phyloP scores from a whole-genome alignment of 2,888 invertebrate species.

The Unio delphinus region DNA sequence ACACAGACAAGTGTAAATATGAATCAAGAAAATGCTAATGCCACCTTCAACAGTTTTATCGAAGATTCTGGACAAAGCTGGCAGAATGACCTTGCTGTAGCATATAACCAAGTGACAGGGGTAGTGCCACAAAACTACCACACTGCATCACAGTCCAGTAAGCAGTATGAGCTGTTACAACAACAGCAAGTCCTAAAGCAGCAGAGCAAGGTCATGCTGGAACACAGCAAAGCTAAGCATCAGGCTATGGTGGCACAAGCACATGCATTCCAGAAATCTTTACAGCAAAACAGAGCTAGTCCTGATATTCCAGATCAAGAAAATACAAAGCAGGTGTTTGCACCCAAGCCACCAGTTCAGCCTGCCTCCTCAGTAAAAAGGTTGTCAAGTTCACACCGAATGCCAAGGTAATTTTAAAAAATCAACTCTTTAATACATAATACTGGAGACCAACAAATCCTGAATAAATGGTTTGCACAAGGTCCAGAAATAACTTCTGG shows the following conservation, averaged over 20 bases:
- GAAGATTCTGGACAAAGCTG: conserved; percentile 48
- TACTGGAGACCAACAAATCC: too few relatives aligned
- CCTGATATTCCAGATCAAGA: conserved; percentile 19
- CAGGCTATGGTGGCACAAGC: conserved; percentile 70
- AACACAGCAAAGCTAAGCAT: conserved; percentile 69
- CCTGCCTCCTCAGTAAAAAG: conserved; percentile 48
- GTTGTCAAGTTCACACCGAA: conserved; percentile 42
- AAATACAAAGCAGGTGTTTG: conserved; percentile 35
- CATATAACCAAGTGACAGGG: conserved; percentile 61
- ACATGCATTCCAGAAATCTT: conserved; percentile 60
- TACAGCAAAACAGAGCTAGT: conserved; percentile 17
- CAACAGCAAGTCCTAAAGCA: conserved; percentile 58
- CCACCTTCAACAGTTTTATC: conserved; percentile 65
- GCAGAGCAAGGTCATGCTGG: conserved; percentile 61
- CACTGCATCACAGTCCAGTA: conserved; percentile 51
- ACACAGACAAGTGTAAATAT: conserved; percentile 21
- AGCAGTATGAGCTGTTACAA: conserved; percentile 60
- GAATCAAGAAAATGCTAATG: conserved; percentile 59
- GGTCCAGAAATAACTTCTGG: too few relatives aligned
- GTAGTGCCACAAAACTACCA: conserved; percentile 54
- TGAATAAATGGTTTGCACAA: too few relatives aligned
- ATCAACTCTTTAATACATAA: neutral
- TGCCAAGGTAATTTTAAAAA: conserved; percentile 47
- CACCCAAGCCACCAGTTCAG: conserved; percentile 61
- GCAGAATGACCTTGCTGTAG: conserved; percentile 55